Evolutionary conservation across 92 coral and sea anemone species (phyloP), one percentile per base, ranked within the genome.

Genomic region (Palythoa grandiflora): DNA sequence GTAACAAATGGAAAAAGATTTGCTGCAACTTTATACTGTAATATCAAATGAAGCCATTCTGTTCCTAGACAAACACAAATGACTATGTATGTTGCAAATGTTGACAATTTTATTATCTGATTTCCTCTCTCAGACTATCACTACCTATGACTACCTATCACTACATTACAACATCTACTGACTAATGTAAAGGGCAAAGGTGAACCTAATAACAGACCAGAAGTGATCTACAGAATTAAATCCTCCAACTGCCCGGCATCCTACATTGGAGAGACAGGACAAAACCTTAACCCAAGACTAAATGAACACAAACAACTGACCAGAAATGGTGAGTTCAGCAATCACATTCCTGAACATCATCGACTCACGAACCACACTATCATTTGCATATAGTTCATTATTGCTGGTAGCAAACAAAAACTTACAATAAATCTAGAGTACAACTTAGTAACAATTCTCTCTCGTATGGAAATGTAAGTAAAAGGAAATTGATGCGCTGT

Each of bases 211-310:
- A 40, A 76, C 53, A 77, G 83, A 77, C 83, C 40, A 44, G 83
- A 57, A 20, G 55, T 21, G 50, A 21, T 77, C 7, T 77, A 44
- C 71, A 65, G 35, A 16, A 65, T 65, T 5, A 8, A 13, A 8
- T 65, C n/a, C 12, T 5, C 16, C 55, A 57, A 77, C 83, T 77
- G 83, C 83, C 60, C 40, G 59, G 55, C 83, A 3, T 38, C 83
- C 14, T 84, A 65, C 63, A 84, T 84, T 39, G 88, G 88, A 36
- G 78, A 84, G 77, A 84, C 88, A 16, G 88, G 88, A 55, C 40
- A 78, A 71, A 84, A 84, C 80, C 51, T 68, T n/a, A 84, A 68
- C 17, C 68, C 78, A 6, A 70, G 88, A 83, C 74, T 84, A 15
- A 37, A 52, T 70, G 88, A 84, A 84, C 88, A 68, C 79, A 84